These are phyloP conservation scores for Anguilla marmorata DNA, from an alignment of 2,797 vertebrate species.

Conservation along the genomic window DNA sequence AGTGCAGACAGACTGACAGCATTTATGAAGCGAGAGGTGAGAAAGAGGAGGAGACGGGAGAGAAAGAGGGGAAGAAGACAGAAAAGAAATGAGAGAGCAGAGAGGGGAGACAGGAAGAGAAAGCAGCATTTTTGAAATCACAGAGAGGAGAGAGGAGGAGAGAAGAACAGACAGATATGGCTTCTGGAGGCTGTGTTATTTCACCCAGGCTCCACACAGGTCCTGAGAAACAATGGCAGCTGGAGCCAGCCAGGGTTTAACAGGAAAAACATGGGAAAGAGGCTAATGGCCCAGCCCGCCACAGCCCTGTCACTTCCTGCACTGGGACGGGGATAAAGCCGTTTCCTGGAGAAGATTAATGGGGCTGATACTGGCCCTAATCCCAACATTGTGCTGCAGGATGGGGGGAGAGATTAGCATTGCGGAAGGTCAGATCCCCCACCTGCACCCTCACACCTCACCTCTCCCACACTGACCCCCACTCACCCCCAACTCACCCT, in stretches of 20 bases:
- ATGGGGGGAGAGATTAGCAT: conserved; percentile 37
- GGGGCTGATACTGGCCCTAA: conserved; percentile 66
- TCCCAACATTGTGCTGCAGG: conserved; percentile 61
- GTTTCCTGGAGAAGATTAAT: conserved; percentile 65
- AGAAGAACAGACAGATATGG: not conserved
- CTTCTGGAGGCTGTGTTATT: not conserved
- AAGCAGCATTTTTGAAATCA: no score
- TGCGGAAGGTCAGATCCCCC: conserved; percentile 27
- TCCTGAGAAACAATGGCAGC: conserved; percentile 21
- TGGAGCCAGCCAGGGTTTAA: conserved; percentile 15
- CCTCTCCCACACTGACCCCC: not conserved
- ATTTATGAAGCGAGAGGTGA: not conserved
- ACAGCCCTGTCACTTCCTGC: conserved; percentile 53
- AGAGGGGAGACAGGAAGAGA: not conserved
- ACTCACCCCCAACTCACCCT: not conserved
- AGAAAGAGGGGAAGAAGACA: not conserved
- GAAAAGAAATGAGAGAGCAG: not conserved
- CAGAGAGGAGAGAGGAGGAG: not conserved
- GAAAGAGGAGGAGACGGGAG: not conserved
- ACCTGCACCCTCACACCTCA: not conserved
- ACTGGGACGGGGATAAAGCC: conserved; percentile 48
- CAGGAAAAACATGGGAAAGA: conserved; percentile 18
- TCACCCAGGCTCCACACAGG: conserved; percentile 15
- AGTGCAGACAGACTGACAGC: not conserved
- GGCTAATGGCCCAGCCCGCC: conserved; percentile 30